Evolutionary conservation across 1,140 invertebrate genomes (phyloP).

Genomic region (Yoshiicerus persimilis): DNA sequence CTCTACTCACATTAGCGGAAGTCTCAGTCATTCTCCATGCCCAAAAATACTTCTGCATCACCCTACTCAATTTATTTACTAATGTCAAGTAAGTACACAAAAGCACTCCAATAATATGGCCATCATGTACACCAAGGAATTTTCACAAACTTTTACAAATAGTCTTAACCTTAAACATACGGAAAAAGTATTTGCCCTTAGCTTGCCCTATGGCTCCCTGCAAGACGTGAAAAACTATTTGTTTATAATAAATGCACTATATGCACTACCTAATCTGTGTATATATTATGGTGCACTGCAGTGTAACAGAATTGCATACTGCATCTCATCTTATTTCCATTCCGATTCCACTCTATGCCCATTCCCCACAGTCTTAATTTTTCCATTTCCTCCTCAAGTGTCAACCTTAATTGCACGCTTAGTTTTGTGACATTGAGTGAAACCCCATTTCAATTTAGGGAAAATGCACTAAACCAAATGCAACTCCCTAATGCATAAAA

Average conservation of each 20-base stretch:
- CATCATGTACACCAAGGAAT: background rate
- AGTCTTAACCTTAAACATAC: background rate
- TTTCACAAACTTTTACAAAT: constrained; percentile 1
- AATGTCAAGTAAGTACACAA: background rate
- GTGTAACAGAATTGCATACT: background rate
- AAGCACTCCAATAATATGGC: background rate
- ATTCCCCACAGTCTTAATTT: constrained; percentile 36
- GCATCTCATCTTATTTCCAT: background rate
- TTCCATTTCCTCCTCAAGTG: constrained; percentile 43
- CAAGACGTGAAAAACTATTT: background rate
- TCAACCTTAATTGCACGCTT: constrained; percentile 40
- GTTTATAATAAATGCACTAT: background rate
- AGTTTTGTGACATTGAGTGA: constrained; percentile 19
- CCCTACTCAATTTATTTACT: background rate
- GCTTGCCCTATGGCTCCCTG: background rate
- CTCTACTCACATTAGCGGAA: background rate
- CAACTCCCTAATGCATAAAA: background rate
- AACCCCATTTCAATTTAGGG: constrained; percentile 27
- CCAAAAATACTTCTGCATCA: background rate
- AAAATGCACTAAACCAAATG: background rate
- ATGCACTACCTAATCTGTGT: too few relatives aligned
- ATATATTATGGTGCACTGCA: background rate
- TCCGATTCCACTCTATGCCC: background rate
- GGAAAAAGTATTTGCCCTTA: background rate
- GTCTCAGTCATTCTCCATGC: background rate